These are phyloP conservation scores for Apogon talboti DNA, from an alignment of 2,797 vertebrate genomes.

Conservation along the genomic window DNA sequence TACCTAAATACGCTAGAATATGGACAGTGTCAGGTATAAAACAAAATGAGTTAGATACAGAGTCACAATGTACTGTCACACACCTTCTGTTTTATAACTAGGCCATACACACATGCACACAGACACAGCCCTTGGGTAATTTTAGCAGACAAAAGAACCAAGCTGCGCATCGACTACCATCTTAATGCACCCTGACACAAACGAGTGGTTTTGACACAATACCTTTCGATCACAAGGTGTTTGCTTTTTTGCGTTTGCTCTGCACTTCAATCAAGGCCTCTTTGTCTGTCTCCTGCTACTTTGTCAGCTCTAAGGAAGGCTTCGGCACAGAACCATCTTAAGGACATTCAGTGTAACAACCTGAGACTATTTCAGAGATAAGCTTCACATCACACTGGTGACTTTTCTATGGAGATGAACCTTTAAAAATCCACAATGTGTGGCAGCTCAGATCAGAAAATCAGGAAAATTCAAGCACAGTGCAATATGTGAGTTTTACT, in stretches of 20 bases:
- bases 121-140: slow-evolving; percentile 49
- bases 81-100: slow-evolving; percentile 35
- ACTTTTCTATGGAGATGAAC: slow-evolving; percentile 16
- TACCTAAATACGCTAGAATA: slow-evolving; percentile 13
- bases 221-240: slow-evolving; percentile 65
- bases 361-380: slow-evolving; percentile 29
- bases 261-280: slow-evolving; percentile 68
- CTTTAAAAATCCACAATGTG: not conserved
- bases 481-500: not conserved
- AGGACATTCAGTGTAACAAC: slow-evolving; percentile 41
- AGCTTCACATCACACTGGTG: not conserved
- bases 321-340: slow-evolving; percentile 43
- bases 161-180: slow-evolving; percentile 50
- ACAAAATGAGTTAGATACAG: slow-evolving; percentile 42
- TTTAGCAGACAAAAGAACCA: slow-evolving; percentile 67
- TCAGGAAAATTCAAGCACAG: not conserved
- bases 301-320: slow-evolving; percentile 34
- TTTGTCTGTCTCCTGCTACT: slow-evolving; percentile 66
- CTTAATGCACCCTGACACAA: slow-evolving; percentile 68
- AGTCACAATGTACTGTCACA: slow-evolving; percentile 34
- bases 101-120: slow-evolving; percentile 16
- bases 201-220: slow-evolving; percentile 60
- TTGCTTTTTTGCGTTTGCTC: slow-evolving; percentile 56
- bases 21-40: slow-evolving; percentile 26
- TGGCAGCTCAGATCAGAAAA: slow-evolving; percentile 5